These are phyloP conservation scores for Zelleria hepariella DNA, from an alignment of 2,888 invertebrate species.

Conservation along the genomic window DNA sequence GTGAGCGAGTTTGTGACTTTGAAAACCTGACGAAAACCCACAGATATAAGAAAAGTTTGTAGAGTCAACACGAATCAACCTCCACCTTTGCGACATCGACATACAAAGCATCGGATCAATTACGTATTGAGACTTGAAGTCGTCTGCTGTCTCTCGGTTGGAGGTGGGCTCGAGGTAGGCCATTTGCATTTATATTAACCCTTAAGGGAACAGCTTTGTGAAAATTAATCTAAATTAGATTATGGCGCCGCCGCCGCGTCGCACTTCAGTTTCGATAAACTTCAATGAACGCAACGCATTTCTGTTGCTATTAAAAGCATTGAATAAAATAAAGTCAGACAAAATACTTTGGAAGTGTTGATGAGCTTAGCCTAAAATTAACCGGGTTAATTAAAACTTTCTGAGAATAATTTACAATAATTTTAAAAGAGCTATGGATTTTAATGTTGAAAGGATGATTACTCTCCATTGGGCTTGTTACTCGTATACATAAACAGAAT, in stretches of 20 bases:
- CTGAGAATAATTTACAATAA: background rate
- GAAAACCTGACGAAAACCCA: background rate
- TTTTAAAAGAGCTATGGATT: background rate
- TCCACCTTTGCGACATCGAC: background rate
- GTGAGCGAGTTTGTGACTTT: background rate
- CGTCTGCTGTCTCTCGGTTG: background rate
- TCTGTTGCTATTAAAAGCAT: background rate
- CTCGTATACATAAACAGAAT: background rate
- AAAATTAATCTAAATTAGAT: conserved; percentile 44
- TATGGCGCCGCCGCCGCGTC: conserved; percentile 20
- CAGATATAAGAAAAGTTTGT: background rate
- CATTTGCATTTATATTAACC: conserved; percentile 64
- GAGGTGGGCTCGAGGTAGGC: conserved; percentile 17
- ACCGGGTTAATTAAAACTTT: background rate
- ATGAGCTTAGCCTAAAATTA: background rate
- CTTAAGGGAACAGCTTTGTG: conserved; percentile 43
- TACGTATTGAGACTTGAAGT: background rate
- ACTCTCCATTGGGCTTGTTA: background rate
- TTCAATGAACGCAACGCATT: background rate
- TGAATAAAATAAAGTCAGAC: background rate
- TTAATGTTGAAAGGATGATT: background rate
- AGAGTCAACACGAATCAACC: background rate
- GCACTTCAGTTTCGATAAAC: background rate
- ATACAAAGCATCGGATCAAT: background rate
- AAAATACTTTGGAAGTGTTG: background rate